Evolutionary conservation across 2,888 invertebrate species (phyloP), one percentile per base, ranked within the genome.

Genomic region (Drosophila eohydei): DNA sequence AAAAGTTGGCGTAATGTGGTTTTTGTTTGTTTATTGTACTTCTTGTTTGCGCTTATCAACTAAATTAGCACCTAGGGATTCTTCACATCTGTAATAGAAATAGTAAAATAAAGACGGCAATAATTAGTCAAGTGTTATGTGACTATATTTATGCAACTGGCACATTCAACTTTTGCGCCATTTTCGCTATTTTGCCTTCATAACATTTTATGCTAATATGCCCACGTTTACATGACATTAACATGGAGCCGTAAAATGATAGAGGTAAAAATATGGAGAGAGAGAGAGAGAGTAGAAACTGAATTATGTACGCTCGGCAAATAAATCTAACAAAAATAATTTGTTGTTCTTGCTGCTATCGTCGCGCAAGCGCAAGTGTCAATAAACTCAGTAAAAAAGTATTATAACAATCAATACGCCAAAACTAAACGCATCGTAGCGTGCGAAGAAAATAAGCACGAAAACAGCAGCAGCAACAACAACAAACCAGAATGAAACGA

Each of bases 1-100:
- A 34, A 80, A 62, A 63, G 28, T 44, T 48, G 58, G 43, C 51
- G 34, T 34, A 43, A 14, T 59, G 21, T 44, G 21, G 7, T 57
- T 43, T 11, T 62, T 26, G 52, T 30, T 44, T 55, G 52, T 59
- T 72, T 88, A 87, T 89, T 89, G 79, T 79, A 77, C 78, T 86
- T 51, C 77, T 60, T 76, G 74, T 89, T 91, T 86, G 72, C 72
- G 75, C 92, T 91, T 92, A 92, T 91, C 84, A 85, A 90, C 92
- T 92, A 92, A 92, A 91, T 92, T 92, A 92, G 92, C 92, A 92
- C 92, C 92, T 92, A 92, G 83, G 91, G 92, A 92, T 92, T 92
- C 85, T 91, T 92, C 90, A 91, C 90, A 92, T 92, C 92, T 92
- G 91, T 55, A 92, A 67, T 48, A 64, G 34, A 61, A 21, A 61